These are phyloP conservation scores for cat (Felis catus) DNA, from an alignment of 2,113 vertebrate genomes.

Conservation along the genomic window DNA sequence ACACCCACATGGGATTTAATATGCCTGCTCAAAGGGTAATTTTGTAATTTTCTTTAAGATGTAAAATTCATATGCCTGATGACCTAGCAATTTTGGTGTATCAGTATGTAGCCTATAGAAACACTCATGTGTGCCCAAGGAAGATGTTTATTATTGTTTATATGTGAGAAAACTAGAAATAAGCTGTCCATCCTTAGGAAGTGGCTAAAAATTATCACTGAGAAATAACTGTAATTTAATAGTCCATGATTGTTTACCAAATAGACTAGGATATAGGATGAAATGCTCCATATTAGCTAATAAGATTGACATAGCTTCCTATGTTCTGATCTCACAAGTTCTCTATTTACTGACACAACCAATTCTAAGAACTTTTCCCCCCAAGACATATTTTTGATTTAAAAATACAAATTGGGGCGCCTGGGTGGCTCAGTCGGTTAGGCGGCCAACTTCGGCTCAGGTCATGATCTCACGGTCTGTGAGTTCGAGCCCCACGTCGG, in stretches of 20 bases:
- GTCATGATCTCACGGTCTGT: too few species aligned
- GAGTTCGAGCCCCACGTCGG: too few species aligned
- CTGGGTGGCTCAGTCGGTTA: too few species aligned
- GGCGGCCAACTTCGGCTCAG: too few species aligned
- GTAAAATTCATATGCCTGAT: background rate
- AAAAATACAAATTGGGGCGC: background rate
- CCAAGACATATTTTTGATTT: background rate
- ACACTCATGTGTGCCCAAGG: background rate
- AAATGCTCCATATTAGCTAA: background rate
- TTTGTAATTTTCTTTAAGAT: background rate
- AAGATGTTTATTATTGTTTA: background rate
- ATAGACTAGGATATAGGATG: background rate
- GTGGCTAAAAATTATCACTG: background rate
- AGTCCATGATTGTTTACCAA: background rate
- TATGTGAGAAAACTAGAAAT: background rate
- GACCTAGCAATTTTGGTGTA: background rate
- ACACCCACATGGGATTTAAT: background rate
- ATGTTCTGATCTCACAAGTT: background rate
- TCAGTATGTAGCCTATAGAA: background rate
- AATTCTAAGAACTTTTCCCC: too few species aligned
- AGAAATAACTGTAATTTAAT: background rate
- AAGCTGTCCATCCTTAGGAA: background rate
- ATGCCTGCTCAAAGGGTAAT: background rate
- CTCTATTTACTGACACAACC: background rate
- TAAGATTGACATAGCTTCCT: background rate